phyloP scores from a whole-genome alignment of 2,113 vertebrate genomes.

The Brienomyrus longianalis region DNA sequence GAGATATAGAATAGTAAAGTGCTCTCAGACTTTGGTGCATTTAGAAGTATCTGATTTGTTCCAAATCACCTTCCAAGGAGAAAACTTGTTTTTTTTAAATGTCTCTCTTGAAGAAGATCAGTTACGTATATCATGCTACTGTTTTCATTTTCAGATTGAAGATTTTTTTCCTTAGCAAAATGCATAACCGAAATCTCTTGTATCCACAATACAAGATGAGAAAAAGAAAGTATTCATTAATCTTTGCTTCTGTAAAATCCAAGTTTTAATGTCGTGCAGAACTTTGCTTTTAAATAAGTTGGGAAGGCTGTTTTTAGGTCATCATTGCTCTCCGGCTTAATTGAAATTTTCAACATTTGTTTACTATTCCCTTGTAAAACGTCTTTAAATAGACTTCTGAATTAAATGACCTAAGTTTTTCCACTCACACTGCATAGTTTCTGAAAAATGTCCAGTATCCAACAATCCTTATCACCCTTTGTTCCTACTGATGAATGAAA shows the following conservation, averaged over 20 bases:
- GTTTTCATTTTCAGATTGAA: slow-evolving; percentile 62
- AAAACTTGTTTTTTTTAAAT: slow-evolving; percentile 37
- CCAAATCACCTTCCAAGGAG: slow-evolving; percentile 16
- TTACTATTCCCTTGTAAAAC: slow-evolving; percentile 61
- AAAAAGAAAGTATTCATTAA: slow-evolving; percentile 67
- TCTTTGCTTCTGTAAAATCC: slow-evolving; percentile 53
- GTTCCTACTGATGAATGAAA: slow-evolving; percentile 47
- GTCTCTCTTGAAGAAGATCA: slow-evolving; percentile 49
- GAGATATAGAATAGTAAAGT: neutral
- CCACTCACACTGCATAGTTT: slow-evolving; percentile 40
- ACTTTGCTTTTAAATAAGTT: slow-evolving; percentile 55
- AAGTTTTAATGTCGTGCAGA: slow-evolving; percentile 47
- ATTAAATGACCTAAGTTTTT: slow-evolving; percentile 62
- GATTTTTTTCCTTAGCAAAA: slow-evolving; percentile 64
- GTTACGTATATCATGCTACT: slow-evolving; percentile 58
- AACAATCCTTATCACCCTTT: slow-evolving; percentile 41
- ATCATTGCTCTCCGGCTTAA: slow-evolving; percentile 58
- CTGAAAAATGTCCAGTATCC: slow-evolving; percentile 40
- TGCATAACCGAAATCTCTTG: slow-evolving; percentile 58
- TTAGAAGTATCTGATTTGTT: neutral
- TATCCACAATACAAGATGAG: slow-evolving; percentile 71
- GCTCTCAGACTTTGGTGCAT: neutral
- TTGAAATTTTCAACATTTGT: slow-evolving; percentile 62
- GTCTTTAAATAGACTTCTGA: slow-evolving; percentile 55
- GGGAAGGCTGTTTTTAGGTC: slow-evolving; percentile 60